Evolutionary conservation across 2,797 vertebrate genomes (phyloP), one percentile per base, ranked within the genome.

Genomic region (Garrulus glandarius): DNA sequence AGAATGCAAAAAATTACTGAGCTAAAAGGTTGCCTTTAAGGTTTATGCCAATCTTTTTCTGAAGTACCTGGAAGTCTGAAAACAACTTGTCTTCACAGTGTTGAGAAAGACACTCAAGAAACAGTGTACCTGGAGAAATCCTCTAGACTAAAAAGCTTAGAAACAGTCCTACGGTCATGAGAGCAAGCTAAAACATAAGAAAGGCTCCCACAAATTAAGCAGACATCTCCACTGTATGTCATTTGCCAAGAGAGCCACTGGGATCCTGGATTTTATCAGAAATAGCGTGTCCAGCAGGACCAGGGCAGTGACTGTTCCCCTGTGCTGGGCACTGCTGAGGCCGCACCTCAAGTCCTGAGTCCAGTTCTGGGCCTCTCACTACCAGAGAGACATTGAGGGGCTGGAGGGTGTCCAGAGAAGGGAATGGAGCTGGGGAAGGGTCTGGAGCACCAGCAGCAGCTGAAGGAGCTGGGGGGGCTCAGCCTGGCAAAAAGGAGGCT

Each of bases 261-360:
- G 29, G 10, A 63, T 30, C 37, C 64, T 50, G 79, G 20, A n/a
- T 76, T 64, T 44, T 34, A 19, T 39, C 56, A 69, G 52, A 43
- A 76, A 6, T 3, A 37, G 36, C 0, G 0, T 9, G 27, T 41
- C 32, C 70, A 76, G 56, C 32, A 64, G 44, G 24, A 77, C 7
- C 79, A 70, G 21, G 69, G 29, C 64, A 70, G 23, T 19, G 87
- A 39, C 18, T 57, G 29, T 30, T 11, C n/a, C 7, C 12, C 43
- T 8, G 39, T 36, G 30, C 50, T 56, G 44, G 43, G 24, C 17
- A 30, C 10, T 44, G 50, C 14, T 57, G 57, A 70, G 32, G 71
- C 37, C 20, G 37, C 29, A 50, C 10, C 43, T 50, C 0, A 0
- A 50, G 44, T 69, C 29, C 71, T 34, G 37, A 32, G 4, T 22